Base-by-base conservation (phyloP, 2,797 vertebrate species). In the Lophius americanus region DNA sequence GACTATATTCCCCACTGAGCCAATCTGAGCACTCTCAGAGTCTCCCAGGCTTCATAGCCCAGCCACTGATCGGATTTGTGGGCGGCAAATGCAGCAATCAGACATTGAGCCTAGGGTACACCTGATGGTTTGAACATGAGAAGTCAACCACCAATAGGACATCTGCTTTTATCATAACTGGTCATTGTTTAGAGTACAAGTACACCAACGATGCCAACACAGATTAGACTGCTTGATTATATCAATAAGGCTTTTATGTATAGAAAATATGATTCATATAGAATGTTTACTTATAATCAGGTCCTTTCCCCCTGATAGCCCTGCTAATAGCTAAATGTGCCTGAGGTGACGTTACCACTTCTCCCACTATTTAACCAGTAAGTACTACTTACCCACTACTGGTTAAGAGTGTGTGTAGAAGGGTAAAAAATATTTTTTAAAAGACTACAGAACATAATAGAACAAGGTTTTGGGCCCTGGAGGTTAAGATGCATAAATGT, bases 261-360 rank as follows among this genome's bases (percentile, higher is more conserved):
- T 46, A 23, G 23, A 23, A 23, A 23, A 23, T 23, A 23, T 23
- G 23, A 23, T 23, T 23, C 23, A 23, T 23, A 23, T 23, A 83
- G 64, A 77, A 73, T 70, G 58, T 73, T 70, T 46, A 73, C 62
- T 69, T 83, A 66, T 76, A 76, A 82, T 87, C 84, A 90, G 85
- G 88, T 89, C 78, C 63, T 70, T 59, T 75, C 51, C 58, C 76
- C 68, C 80, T 72, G 58, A 68, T 78, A 70, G 75, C 79, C 79
- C 73, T 71, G 54, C 67, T 82, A 75, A 73, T 73, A 78, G 82
- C 88, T 74, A 64, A 58, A 88, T 82, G 90, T 92, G 91, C 89
- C 90, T 92, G 85, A 81, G 75, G 23, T 23, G 23, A 23, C 23
- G 23, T 23, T 23, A 23, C 23, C 23, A 23, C 23, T 23, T 1